Percentiles rank a stretch among this genome's conserved stretches.
phyloP scores from a whole-genome alignment of 1,140 invertebrate genomes.

The Hyposmocoma kahamanoa region DNA sequence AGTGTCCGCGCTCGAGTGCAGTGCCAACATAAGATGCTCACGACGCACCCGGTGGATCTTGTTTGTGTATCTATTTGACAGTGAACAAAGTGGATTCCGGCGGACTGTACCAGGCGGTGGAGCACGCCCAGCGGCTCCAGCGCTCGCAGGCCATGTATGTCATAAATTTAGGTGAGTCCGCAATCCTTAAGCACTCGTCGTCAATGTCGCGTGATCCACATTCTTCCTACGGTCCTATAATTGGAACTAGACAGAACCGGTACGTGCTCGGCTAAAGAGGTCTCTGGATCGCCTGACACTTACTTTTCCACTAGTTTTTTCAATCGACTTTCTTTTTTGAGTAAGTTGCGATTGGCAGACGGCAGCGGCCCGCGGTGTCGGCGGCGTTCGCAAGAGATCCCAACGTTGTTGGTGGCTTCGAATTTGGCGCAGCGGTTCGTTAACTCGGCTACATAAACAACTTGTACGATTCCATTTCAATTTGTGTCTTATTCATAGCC shows the following conservation, averaged over 20 bases:
- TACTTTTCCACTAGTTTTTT: conserved; percentile 24
- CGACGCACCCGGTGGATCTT: conserved; percentile 47
- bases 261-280: conserved; percentile 29
- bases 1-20: conserved; percentile 38
- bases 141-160: conserved; percentile 71
- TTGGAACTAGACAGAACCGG: conserved; percentile 57
- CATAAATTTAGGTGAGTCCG: conserved; percentile 70
- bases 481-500: conserved; percentile 57
- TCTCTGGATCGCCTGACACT: conserved; percentile 14
- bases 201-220: conserved; percentile 27
- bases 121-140: conserved; percentile 64
- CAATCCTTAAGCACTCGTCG: conserved; percentile 30
- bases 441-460: conserved; percentile 20
- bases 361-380: not conserved
- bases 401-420: not conserved
- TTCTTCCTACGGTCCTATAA: conserved; percentile 42
- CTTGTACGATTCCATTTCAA: conserved; percentile 48
- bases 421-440: conserved; percentile 2
- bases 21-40: conserved; percentile 55
- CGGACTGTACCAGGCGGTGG: conserved; percentile 64
- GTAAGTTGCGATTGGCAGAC: not conserved
- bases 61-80: conserved; percentile 53
- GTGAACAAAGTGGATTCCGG: conserved; percentile 65
- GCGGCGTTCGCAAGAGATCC: no score
- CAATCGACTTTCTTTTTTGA: conserved; percentile 36